Base-by-base conservation (phyloP, 2,113 vertebrate genomes). In the Lamprotornis superbus region DNA sequence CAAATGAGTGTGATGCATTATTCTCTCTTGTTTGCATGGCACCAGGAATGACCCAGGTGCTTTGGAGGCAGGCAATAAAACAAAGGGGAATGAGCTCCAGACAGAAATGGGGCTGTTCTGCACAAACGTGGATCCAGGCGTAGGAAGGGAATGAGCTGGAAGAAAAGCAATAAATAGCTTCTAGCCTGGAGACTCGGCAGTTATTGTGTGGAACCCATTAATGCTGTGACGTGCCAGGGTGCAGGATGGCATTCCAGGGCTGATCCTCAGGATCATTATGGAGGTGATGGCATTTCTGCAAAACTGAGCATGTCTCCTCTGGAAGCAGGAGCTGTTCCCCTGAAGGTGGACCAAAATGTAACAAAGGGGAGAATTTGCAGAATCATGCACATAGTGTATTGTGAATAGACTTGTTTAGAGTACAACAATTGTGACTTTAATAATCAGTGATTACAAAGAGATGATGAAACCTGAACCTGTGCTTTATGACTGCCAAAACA, bases 81-180 rank as follows among this genome's bases (percentile, higher is more conserved):
- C 53, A 57, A 46, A 74, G 71, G n/a, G 13, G n/a, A 90, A 83
- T n/a, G 71, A 93, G 85, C 28, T 90, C 33, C 79, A 83, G 69
- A 69, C 40, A 53, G 3, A 76, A 93, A 57, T n/a, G 71, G 44
- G 57, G 25, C 57, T 33, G 20, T 42, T 91, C 70, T 69, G 37
- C n/a, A 49, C 49, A 31, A 57, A 83, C 3, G 19, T 64, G 74
- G 82, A 85, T 71, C 52, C 27, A 79, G 61, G 53, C n/a, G 13
- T 55, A 30, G 53, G 82, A 88, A 90, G 31, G 53, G 82, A 90
- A 90, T 83, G 70, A 93, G 49, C 71, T 91, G 90, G 73, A 90
- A 84, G 90, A 79, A 93, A 94, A 95, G 84, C 1, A 4, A 3
- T 80, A 60, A 90, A 53, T 18, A 82, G 16, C 64, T 90, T 79